Evolutionary conservation across 2,113 vertebrate genomes (phyloP).

Genomic region (Sapajus apella): DNA sequence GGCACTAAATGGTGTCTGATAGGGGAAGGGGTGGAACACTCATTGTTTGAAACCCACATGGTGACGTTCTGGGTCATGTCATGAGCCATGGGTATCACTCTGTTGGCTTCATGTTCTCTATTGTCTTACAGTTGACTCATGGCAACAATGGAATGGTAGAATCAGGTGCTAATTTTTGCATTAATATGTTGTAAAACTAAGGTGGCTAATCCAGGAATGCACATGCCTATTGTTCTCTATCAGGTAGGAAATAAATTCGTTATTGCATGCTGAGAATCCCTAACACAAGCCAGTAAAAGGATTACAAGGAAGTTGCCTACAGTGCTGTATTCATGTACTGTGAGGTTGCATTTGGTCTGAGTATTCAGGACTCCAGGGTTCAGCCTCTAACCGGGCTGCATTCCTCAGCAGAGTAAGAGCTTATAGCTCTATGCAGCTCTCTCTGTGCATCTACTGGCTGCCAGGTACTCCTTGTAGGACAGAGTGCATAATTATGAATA

Average conservation of each 20-base stretch:
- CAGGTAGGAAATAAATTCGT: background rate
- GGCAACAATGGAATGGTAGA: background rate
- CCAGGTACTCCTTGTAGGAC: background rate
- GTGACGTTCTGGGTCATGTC: background rate
- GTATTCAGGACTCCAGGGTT: background rate
- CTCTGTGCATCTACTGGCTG: background rate
- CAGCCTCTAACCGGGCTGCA: background rate
- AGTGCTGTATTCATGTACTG: accelerated
- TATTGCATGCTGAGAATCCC: background rate
- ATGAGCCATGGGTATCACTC: accelerated
- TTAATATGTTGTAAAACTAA: background rate
- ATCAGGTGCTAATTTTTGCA: background rate
- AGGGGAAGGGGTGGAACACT: background rate
- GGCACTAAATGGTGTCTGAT: background rate
- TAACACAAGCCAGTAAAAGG: background rate
- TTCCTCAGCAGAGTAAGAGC: background rate
- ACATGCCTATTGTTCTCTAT: background rate
- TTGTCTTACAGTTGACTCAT: background rate
- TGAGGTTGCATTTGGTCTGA: background rate
- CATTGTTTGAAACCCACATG: background rate
- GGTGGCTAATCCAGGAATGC: background rate
- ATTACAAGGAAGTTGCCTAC: background rate
- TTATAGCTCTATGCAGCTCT: background rate
- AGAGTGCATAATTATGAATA: background rate
- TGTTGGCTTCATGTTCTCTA: background rate